A percentile compares a stretch with the other conserved stretches of the same genome.
These are phyloP conservation scores for Cyanistes caeruleus DNA, from an alignment of 2,113 vertebrate genomes.

Conservation along the genomic window DNA sequence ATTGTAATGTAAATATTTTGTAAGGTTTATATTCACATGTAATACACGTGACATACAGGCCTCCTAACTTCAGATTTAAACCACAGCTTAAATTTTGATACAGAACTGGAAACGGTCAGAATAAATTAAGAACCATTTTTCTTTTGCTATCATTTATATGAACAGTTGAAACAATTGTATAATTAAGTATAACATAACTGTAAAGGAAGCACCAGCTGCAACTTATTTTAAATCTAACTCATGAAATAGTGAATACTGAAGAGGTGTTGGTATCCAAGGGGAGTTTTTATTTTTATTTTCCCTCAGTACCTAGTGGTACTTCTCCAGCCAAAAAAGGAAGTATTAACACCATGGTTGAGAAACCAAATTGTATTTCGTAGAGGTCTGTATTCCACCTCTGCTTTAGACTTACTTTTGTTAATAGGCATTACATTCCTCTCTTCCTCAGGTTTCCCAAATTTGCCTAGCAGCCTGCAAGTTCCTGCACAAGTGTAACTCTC, in stretches of 20 bases:
- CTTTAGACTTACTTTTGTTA: not conserved
- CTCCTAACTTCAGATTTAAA: not conserved
- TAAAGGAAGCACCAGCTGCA: not conserved
- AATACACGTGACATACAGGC: not conserved
- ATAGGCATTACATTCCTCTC: not conserved
- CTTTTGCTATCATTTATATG: not conserved
- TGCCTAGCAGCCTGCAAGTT: not conserved
- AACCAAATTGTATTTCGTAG: not conserved
- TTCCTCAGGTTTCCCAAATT: not conserved
- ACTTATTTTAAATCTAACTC: not conserved
- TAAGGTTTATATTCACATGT: not conserved
- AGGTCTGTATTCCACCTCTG: not conserved
- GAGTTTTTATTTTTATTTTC: not conserved
- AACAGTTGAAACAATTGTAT: not conserved
- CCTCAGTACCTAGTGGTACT: not conserved
- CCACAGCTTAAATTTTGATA: not conserved
- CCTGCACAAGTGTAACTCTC: not conserved
- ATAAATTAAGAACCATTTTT: not conserved
- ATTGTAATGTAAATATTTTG: not conserved
- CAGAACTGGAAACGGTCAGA: not conserved
- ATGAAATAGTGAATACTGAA: not conserved
- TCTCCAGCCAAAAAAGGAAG: not conserved
- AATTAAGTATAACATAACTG: not conserved
- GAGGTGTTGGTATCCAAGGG: not conserved
- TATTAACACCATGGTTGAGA: not conserved